These are phyloP conservation scores for Galemys pyrenaicus DNA, from an alignment of 2,113 vertebrate genomes.

Conservation along the genomic window DNA sequence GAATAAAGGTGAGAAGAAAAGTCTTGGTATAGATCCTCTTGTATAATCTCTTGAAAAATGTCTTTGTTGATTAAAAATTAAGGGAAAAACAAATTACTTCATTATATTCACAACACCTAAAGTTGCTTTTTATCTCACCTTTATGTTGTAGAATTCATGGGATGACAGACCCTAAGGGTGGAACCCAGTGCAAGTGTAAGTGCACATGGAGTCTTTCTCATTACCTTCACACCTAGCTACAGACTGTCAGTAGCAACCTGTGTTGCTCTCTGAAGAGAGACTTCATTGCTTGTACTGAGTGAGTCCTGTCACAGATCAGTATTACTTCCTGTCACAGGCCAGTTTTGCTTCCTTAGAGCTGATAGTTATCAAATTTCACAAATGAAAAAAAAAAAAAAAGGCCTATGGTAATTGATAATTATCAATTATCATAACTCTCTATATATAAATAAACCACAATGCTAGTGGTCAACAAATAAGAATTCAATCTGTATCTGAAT, in stretches of 20 bases:
- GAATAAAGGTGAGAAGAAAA: not conserved
- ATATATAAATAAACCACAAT: not conserved
- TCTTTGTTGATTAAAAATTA: not conserved
- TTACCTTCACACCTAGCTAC: conserved; percentile 22
- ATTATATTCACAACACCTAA: not conserved
- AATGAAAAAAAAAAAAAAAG: not conserved
- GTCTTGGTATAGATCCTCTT: not conserved
- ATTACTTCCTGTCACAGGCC: conserved; percentile 68
- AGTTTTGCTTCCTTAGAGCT: conserved; percentile 67
- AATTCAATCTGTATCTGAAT: conserved; percentile 28
- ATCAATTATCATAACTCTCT: not conserved
- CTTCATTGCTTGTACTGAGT: conserved; percentile 49
- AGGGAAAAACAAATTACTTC: not conserved
- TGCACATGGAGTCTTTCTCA: conserved; percentile 29
- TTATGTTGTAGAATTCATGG: not conserved
- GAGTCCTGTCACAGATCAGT: conserved; percentile 60
- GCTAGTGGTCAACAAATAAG: not conserved
- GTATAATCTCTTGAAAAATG: not conserved
- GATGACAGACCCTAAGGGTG: not conserved
- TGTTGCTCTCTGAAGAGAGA: conserved; percentile 57
- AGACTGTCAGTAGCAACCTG: conserved; percentile 27
- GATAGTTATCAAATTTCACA: conserved; percentile 57
- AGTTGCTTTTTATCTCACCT: conserved; percentile 13
- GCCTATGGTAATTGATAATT: conserved; percentile 58
- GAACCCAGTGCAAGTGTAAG: conserved; percentile 13